Conservation (phyloP, 2,113 vertebrate genomes). For the Rhinoptilus africanus region DNA sequence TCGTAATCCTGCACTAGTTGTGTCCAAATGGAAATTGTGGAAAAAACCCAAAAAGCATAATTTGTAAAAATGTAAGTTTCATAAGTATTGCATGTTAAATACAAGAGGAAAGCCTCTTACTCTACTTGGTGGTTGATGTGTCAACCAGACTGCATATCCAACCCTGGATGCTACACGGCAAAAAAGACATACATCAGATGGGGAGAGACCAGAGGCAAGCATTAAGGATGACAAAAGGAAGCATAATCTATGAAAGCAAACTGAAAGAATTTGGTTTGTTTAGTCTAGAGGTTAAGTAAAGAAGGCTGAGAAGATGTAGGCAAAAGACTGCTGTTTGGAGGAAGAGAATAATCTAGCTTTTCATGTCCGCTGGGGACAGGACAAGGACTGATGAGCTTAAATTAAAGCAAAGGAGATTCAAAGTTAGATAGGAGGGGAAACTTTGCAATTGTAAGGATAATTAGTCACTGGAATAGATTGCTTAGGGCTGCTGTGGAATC, state of each 20-base stretch:
- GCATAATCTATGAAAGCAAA: neutral
- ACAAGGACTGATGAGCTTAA: neutral
- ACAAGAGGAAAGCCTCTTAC: neutral
- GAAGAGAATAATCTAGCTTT: neutral
- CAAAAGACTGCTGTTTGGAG: neutral
- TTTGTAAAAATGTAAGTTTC: neutral
- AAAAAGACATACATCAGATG: neutral
- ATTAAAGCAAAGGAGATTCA: neutral
- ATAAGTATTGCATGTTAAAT: neutral
- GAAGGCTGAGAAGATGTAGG: neutral
- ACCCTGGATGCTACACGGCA: neutral
- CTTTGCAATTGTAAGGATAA: neutral
- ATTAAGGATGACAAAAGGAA: neutral
- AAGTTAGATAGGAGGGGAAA: neutral
- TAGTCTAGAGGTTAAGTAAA: constrained; percentile 2
- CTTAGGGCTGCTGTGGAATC: neutral
- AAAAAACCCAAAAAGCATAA: fast-evolving
- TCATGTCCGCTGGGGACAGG: neutral
- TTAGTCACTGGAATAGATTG: neutral
- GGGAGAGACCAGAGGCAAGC: neutral
- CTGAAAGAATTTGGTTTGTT: neutral
- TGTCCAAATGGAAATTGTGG: neutral
- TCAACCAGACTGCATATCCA: neutral
- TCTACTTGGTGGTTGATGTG: neutral
- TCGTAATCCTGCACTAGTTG: neutral